These are phyloP conservation scores for Leuciscus idus DNA, from an alignment of 2,113 vertebrate species.

Conservation along the genomic window DNA sequence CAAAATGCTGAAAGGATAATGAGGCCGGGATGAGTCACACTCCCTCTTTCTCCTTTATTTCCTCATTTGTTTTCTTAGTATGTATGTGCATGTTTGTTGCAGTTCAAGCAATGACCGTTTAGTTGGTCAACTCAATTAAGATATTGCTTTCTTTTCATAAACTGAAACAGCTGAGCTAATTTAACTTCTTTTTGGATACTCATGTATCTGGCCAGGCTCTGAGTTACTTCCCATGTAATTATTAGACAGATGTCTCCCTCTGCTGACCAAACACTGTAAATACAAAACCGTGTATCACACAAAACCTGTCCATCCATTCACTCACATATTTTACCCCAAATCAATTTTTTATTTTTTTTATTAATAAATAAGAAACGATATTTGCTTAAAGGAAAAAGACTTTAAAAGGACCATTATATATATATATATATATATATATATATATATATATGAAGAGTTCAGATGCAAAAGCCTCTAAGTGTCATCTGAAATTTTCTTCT, in stretches of 20 bases:
- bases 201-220: background rate
- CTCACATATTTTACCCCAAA: background rate
- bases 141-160: background rate
- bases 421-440: too few species aligned
- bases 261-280: constrained; percentile 26
- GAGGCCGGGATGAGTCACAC: background rate
- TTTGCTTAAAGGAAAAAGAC: too few species aligned
- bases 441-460: too few species aligned
- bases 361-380: background rate
- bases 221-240: background rate
- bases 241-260: constrained; percentile 20
- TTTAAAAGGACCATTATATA: too few species aligned
- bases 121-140: background rate
- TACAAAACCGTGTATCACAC: background rate
- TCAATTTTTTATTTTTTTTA: too few species aligned
- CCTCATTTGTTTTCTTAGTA: background rate
- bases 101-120: background rate
- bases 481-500: too few species aligned
- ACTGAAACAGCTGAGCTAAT: background rate
- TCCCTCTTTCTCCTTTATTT: background rate
- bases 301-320: background rate
- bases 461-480: too few species aligned
- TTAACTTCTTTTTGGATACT: constrained; percentile 11
- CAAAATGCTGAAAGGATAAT: constrained; percentile 9
- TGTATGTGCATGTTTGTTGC: background rate